Conservation (phyloP, 2,113 vertebrate genomes). For the Acrocephalus kingi region DNA sequence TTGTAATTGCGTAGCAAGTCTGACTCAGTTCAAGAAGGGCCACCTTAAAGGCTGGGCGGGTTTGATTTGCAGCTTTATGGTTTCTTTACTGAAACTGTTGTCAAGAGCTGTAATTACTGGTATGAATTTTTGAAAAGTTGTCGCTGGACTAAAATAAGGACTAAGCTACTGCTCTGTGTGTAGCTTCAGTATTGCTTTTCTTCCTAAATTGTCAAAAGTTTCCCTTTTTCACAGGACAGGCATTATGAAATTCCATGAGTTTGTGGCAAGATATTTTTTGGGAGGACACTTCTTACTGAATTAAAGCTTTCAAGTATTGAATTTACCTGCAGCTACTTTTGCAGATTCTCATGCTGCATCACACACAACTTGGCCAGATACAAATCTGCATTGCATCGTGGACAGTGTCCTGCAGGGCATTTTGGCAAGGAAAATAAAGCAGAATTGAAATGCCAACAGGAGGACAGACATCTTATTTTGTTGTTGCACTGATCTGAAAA, state of each 20-base stretch:
- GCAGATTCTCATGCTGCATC: neutral
- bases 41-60: neutral
- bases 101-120: conserved; percentile 11
- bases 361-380: neutral
- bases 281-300: neutral
- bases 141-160: neutral
- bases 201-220: neutral
- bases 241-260: neutral
- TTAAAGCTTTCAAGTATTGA: neutral
- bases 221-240: neutral
- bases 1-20: neutral
- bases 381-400: neutral
- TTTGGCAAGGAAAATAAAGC: neutral
- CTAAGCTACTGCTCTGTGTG: neutral
- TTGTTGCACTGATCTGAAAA: conserved; percentile 7
- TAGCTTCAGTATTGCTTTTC: neutral
- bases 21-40: neutral
- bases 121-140: conserved; percentile 2
- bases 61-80: conserved; percentile 9
- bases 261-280: neutral
- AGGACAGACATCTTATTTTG: conserved; percentile 24
- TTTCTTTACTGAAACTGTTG: conserved; percentile 19
- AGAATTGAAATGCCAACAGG: neutral
- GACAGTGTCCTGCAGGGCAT: neutral
- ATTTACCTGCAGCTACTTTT: neutral